Conservation (phyloP, 1,140 invertebrate genomes). For the Drosophila nannoptera region DNA sequence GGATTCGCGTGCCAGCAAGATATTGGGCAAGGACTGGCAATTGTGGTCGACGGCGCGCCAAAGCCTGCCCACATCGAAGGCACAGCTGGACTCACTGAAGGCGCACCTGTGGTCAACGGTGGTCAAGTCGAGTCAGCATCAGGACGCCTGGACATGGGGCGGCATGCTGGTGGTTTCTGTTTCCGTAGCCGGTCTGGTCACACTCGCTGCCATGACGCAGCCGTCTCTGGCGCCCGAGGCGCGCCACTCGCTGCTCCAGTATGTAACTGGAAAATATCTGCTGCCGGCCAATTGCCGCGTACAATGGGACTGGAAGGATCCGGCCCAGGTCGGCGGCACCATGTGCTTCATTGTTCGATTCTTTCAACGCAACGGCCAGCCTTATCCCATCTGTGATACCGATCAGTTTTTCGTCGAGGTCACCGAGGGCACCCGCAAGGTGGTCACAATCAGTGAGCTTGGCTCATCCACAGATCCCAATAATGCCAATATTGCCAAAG, state of each 20-base stretch:
- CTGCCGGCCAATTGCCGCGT: constrained; percentile 90
- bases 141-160: constrained; percentile 93
- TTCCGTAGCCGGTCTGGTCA: constrained; percentile 90
- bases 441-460: constrained; percentile 90
- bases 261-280: constrained; percentile 94
- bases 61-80: constrained; percentile 88
- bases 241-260: constrained; percentile 92
- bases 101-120: constrained; percentile 91
- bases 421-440: constrained; percentile 89
- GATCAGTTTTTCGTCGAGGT: constrained; percentile 93
- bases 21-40: constrained; percentile 89
- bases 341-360: constrained; percentile 94
- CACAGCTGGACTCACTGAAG: constrained; percentile 87
- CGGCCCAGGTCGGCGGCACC: constrained; percentile 91
- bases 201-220: constrained; percentile 91
- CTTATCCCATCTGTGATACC: constrained; percentile 94
- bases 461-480: constrained; percentile 91
- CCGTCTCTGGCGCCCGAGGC: constrained; percentile 90
- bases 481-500: constrained; percentile 89
- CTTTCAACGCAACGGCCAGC: constrained; percentile 93
- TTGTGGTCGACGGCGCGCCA: constrained; percentile 88
- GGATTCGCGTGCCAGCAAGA: constrained; percentile 85
- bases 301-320: constrained; percentile 91
- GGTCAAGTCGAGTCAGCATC: constrained; percentile 91
- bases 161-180: constrained; percentile 92